Conservation (phyloP, 2,797 vertebrate species). For the Myripristis jacobus region DNA sequence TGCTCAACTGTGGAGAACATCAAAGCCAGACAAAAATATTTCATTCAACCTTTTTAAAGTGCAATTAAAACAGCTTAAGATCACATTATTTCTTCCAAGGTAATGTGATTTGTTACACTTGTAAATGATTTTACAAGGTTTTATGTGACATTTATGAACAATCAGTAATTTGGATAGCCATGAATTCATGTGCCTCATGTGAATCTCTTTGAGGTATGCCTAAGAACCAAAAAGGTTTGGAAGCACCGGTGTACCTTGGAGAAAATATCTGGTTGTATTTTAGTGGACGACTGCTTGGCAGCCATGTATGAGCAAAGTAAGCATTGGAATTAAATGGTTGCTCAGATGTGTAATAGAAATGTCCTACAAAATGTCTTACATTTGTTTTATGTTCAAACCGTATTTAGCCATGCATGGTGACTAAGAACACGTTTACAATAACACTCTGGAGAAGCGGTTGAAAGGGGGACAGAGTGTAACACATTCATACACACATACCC, state of each 20-base stretch:
- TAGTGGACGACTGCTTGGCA: not conserved
- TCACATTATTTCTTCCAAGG: conserved; percentile 19
- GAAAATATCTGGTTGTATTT: not conserved
- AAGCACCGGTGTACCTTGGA: conserved; percentile 1
- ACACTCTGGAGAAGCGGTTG: conserved; percentile 7
- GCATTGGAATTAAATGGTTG: not conserved
- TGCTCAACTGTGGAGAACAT: conserved; percentile 8
- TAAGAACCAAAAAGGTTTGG: not conserved
- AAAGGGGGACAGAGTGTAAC: not conserved
- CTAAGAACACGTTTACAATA: conserved; percentile 1
- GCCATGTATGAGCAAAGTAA: not conserved
- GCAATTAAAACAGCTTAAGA: conserved; percentile 24
- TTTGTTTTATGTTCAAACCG: not conserved
- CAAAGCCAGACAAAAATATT: conserved; percentile 12
- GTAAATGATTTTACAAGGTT: not conserved
- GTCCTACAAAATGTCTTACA: not conserved
- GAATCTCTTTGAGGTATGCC: conserved; percentile 8
- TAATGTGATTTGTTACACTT: conserved; percentile 26
- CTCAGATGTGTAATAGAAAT: not conserved
- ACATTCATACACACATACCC: not conserved
- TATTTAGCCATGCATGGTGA: not conserved
- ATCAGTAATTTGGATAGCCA: not conserved
- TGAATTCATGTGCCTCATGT: conserved; percentile 11
- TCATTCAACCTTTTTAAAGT: conserved; percentile 20
- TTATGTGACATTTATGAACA: conserved; percentile 34